Conservation (phyloP, 2,113 vertebrate genomes). For the Redunca redunca region DNA sequence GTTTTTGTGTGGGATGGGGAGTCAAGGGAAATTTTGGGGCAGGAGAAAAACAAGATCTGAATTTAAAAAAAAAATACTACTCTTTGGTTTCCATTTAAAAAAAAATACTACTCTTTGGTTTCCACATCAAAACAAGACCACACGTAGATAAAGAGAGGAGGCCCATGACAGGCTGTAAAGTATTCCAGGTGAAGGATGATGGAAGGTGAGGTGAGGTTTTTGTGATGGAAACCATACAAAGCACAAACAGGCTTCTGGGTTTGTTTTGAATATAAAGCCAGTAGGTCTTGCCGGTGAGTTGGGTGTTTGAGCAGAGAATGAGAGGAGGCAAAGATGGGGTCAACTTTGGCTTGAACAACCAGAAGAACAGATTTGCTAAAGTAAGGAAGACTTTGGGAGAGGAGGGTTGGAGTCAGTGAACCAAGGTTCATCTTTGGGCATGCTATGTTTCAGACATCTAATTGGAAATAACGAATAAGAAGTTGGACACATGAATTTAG, state of each 20-base stretch:
- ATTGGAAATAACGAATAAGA: neutral
- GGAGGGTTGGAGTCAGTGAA: neutral
- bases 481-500: neutral
- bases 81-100: neutral
- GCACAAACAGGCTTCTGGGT: neutral
- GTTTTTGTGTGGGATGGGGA: neutral
- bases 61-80: neutral
- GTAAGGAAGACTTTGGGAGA: neutral
- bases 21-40: neutral
- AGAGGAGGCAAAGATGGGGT: neutral
- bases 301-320: neutral
- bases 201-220: neutral
- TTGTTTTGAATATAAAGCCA: neutral
- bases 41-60: neutral
- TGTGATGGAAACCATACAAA: neutral
- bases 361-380: neutral
- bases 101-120: neutral
- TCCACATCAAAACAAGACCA: neutral
- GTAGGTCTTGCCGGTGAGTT: neutral
- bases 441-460: neutral
- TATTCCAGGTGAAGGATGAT: neutral
- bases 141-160: neutral
- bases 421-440: neutral
- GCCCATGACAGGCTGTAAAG: fast-evolving
- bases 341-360: neutral